Base-by-base conservation (phyloP, 2,888 invertebrate genomes). In the Lypha dubia region DNA sequence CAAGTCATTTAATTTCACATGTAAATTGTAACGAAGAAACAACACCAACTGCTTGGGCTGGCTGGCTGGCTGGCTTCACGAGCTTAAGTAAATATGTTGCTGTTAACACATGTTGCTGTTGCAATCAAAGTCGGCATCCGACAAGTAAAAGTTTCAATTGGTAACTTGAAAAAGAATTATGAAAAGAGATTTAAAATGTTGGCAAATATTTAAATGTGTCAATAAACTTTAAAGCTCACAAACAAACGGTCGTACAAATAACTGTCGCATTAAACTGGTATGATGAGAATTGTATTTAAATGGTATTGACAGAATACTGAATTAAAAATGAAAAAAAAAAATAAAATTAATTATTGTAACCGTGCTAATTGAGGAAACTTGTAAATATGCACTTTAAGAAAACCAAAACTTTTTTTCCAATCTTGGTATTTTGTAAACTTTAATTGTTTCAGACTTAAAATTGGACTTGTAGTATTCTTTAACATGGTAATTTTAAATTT, bases 91-190 rank as follows among this genome's bases (percentile, higher is more conserved):
- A 5, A 20, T 11, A 22, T 49, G 41, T 17, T 41, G 68, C 32
- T 51, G 67, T 68, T 58, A 67, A 67, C 51, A 70, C 15, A 53
- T 46, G 71, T 44, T 56, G 53, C 51, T 63, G 32, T 62, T 63
- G 79, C 70, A 79, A 79, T 79, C 44, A 70, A 71, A 71, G 71
- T 53, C 62, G 24, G 24, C 63, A 71, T 63, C 63, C 71, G 79
- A 56, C 71, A 71, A 71, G 79, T 79, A 79, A 79, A 79, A 79
- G 70, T 79, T 79, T 63, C 13, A 62, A 63, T 51, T 56, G 63
- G 41, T 44, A 35, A 11, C 32, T 49, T 46, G 24, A 38, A 20
- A 70, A 79, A 38, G 44, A 51, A 53, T 53, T 51, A 44, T 44
- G 38, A 62, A 70, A 71, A 79, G 17, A 35, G 56, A 44, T 71